Base-by-base conservation (phyloP, 2,113 vertebrate species). In the Lathamus discolor region DNA sequence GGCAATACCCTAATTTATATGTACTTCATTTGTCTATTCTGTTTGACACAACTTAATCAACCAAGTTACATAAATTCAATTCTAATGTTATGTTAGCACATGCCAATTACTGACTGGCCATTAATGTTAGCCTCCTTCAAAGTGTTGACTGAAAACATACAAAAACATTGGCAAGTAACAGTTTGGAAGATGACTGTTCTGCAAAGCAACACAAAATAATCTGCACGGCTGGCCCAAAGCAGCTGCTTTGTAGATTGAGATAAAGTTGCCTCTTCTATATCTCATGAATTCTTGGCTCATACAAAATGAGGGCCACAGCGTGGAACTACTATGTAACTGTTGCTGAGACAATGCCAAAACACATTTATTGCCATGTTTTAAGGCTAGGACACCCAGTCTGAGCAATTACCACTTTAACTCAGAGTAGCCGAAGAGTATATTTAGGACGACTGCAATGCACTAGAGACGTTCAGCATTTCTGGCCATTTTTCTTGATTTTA, bases 231-330 rank as follows among this genome's bases (percentile, higher is more conserved):
- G 77, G n/a, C 62, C 70, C 35, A 69, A 76, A 87, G 67, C 62
- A 94, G 75, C 59, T 88, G 78, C 59, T 85, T 83, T 77, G 35
- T 20, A 37, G 27, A 74, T 13, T 41, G 72, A 90, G 37, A 88
- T 61, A 39, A 92, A 88, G 91, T 55, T 41, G 17, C 39, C 25
- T 55, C 4, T 79, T 66, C 41, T 62, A 2, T 51, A 29, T 8
- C 25, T 20, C 41, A 27, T 55, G 33, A 75, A 72, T 74, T 67
- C 64, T 78, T 93, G 86, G 76, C 73, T 91, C 11, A 0, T 27
- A 20, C n/a, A 61, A 28, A 22, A 43, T 4, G 7, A 85, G 52
- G 48, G 10, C 54, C 59, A 46, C 14, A 66, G 44, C 1, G 0
- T 15, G 31, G 70, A 90, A 83, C 7, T 3, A 35, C 19, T 52